A percentile compares a stretch with the other conserved stretches of the same genome.
Conservation (phyloP, 2,888 invertebrate species). For the Chaitophorus viminalis region DNA sequence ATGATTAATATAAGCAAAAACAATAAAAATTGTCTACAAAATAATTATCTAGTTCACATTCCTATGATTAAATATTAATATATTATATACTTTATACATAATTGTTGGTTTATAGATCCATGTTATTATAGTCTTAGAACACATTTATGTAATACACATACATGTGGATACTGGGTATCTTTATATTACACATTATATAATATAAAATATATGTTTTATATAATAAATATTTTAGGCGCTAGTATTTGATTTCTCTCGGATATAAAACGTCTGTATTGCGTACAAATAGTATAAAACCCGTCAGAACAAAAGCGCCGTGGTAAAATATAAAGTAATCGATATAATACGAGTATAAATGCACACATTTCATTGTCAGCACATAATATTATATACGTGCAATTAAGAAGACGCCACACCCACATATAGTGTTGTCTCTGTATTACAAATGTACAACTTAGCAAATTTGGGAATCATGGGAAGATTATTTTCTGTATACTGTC, state of each 20-base stretch:
- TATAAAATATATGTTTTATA: neutral
- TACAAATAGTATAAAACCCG: neutral
- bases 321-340: neutral
- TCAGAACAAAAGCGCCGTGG: neutral
- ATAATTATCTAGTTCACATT: neutral
- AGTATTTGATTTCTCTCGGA: neutral
- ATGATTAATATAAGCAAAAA: neutral
- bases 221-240: neutral
- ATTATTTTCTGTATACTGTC: too few relatives aligned
- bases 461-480: too few relatives aligned
- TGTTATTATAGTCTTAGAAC: neutral
- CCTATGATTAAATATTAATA: neutral
- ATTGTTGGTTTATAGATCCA: neutral
- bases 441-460: too few relatives aligned
- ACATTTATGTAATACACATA: neutral
- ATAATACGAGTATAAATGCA: neutral
- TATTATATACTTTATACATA: neutral
- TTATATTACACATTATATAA: neutral
- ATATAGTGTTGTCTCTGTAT: too few relatives aligned
- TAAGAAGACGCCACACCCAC: too few relatives aligned
- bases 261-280: neutral
- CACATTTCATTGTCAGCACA: neutral
- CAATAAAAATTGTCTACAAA: neutral
- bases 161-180: too few relatives aligned
- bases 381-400: neutral